Base-by-base conservation (phyloP, 1,140 invertebrate species). In the Micrasema minimum region DNA sequence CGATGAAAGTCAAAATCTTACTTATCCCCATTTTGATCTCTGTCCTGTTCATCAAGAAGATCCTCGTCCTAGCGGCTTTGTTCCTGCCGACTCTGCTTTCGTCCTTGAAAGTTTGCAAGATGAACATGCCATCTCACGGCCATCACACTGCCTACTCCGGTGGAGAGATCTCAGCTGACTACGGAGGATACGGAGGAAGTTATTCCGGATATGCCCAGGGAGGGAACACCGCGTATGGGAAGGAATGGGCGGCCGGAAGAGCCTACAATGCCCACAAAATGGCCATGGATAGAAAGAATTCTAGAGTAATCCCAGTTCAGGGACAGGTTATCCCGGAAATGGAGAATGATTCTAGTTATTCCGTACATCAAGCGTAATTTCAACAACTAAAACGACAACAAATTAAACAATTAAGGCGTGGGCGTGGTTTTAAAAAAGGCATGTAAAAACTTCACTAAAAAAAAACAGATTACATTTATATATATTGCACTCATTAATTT, bases 31-130 rank as follows among this genome's bases (percentile, higher is more conserved):
- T 90, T 10, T 83, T 91, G 10, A 78, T 90, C 2, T 85, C 85
- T 1, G 87, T 91, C 1, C 83, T 91, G 67, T 84, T 90, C 72
- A 90, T 91, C 66, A 92, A 92, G 80, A 92, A 91, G 72, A 78
- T 92, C 7, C 78, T 91, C 7, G 78, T 91, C 2, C 72, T 90
- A 0, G 88, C 85, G 1, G 89, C 89, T 0, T 70, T 91, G 16
- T 78, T 90, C 20, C 76, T 89, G 5, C 89, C 90, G 0, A 85
- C 88, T 18, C 74, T 91, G 35, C 76, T 91, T 1, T 85, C 85
- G 12, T 87, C 87, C 41, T 77, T 90, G 35, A 89, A 89, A 76
- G 83, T 87, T 68, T 90, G 89, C 78, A 90, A 89, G 81, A 83
- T 88, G 7, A 64, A 66, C 20, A 64, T 67, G 12, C 61, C 77